Evolutionary conservation across 2,113 vertebrate genomes (phyloP).

Genomic region (Tragulus kanchil): DNA sequence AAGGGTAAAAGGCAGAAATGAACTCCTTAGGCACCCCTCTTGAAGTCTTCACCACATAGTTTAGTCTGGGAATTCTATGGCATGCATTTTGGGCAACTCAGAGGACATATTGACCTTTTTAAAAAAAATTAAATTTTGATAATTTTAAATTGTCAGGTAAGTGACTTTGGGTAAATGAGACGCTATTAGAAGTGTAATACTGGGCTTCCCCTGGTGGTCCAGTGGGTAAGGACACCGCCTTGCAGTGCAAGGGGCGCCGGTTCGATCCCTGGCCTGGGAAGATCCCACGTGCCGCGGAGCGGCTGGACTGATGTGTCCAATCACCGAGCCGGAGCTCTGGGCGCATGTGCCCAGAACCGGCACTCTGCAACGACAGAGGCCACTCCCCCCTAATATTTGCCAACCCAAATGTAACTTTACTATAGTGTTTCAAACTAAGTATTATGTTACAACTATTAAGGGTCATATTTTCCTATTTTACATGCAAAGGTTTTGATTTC

Average conservation of each 20-base stretch:
- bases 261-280: too few relatives aligned
- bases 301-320: too few relatives aligned
- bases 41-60: not conserved
- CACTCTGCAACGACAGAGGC: too few relatives aligned
- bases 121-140: not conserved
- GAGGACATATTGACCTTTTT: not conserved
- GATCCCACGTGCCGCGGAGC: too few relatives aligned
- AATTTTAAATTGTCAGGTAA: not conserved
- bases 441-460: not conserved
- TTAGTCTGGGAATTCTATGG: not conserved
- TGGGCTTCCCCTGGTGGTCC: too few relatives aligned
- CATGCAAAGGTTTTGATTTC: not conserved
- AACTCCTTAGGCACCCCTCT: not conserved
- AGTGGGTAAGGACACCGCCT: too few relatives aligned
- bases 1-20: not conserved
- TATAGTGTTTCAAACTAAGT: slow-evolving; percentile 42
- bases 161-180: not conserved
- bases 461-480: not conserved
- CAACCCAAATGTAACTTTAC: slow-evolving; percentile 10
- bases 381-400: slow-evolving; percentile 50
- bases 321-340: too few relatives aligned
- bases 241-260: too few relatives aligned
- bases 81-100: slow-evolving; percentile 9
- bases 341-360: too few relatives aligned
- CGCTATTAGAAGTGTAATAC: not conserved